These are phyloP conservation scores for Homalodisca vitripennis DNA, from an alignment of 1,140 invertebrate species.

Conservation along the genomic window DNA sequence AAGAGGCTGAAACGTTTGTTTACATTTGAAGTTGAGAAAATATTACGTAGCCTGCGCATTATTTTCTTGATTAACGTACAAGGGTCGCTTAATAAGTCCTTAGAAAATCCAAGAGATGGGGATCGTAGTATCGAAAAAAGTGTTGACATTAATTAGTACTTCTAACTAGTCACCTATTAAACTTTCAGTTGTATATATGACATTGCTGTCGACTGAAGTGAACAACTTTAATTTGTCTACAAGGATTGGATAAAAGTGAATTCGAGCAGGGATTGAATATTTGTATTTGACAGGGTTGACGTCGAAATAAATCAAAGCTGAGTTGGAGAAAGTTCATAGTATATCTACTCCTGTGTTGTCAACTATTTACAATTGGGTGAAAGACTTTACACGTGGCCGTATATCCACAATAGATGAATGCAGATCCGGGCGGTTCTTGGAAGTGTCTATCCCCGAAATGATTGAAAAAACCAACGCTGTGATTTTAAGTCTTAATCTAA, in stretches of 20 bases:
- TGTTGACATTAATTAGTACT: not conserved
- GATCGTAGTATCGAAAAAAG: not conserved
- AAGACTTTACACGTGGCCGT: slow-evolving; percentile 39
- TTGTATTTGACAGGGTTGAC: slow-evolving; percentile 35
- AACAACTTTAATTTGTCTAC: slow-evolving; percentile 2
- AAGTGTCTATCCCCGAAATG: slow-evolving; percentile 35
- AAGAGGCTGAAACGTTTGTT: no score
- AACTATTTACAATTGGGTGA: slow-evolving; percentile 38
- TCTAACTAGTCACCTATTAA: not conserved
- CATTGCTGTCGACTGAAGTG: not conserved
- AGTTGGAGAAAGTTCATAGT: slow-evolving; percentile 35
- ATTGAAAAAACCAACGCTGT: slow-evolving; percentile 36
- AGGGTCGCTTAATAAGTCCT: not conserved
- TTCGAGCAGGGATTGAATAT: slow-evolving; percentile 27
- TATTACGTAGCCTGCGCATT: no score
- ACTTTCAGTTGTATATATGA: not conserved
- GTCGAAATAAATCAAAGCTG: slow-evolving; percentile 34
- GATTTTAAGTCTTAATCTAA: no score
- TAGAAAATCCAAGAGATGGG: not conserved
- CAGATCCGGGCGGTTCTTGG: slow-evolving; percentile 33
- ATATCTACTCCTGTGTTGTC: slow-evolving; percentile 33
- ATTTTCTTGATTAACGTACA: no score
- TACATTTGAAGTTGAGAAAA: no score
- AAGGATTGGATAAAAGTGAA: slow-evolving; percentile 24
- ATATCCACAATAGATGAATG: slow-evolving; percentile 39